Percentiles rank a stretch among this genome's conserved stretches.
Conservation (phyloP, 2,797 vertebrate species). For the Chaunax sp. region DNA sequence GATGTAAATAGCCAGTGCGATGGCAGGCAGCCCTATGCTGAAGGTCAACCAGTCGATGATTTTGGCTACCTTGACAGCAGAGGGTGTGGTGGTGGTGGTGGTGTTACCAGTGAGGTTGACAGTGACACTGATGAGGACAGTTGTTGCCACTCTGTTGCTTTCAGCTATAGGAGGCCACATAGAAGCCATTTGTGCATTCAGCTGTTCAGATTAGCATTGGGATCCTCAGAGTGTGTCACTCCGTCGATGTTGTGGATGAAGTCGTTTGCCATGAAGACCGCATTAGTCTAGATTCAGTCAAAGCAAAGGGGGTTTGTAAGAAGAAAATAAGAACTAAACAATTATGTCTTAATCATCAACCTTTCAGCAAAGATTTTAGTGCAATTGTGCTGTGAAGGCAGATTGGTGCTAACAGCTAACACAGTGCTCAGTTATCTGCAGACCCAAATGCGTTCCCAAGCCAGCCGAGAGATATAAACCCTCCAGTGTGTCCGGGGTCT, state of each 20-base stretch:
- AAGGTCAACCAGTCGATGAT: conserved; percentile 74
- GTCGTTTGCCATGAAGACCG: not conserved
- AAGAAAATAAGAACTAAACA: too few species aligned
- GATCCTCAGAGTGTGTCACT: too few species aligned
- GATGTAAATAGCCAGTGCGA: too few species aligned
- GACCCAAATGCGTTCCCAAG: too few species aligned
- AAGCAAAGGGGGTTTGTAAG: not conserved
- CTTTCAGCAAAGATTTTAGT: too few species aligned
- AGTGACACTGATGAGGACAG: not conserved
- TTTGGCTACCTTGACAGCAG: conserved; percentile 21
- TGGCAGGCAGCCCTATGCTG: conserved; percentile 69
- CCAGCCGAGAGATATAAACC: too few species aligned
- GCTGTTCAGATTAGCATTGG: conserved; percentile 42
- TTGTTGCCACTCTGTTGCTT: not conserved
- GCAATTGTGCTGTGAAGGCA: too few species aligned
- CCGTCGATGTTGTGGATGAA: not conserved
- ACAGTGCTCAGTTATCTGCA: too few species aligned
- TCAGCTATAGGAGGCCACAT: conserved; percentile 48
- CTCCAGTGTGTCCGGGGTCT: too few species aligned
- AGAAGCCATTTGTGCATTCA: conserved; percentile 41
- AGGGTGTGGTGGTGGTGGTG: not conserved
- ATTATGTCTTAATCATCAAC: too few species aligned
- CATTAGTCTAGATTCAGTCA: conserved; percentile 4
- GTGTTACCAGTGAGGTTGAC: conserved; percentile 10
- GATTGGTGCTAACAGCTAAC: too few species aligned